A percentile compares a stretch with the other conserved stretches of the same genome.
These are phyloP conservation scores for Peromyscus nudipes DNA, from an alignment of 2,797 vertebrate species.

Conservation along the genomic window DNA sequence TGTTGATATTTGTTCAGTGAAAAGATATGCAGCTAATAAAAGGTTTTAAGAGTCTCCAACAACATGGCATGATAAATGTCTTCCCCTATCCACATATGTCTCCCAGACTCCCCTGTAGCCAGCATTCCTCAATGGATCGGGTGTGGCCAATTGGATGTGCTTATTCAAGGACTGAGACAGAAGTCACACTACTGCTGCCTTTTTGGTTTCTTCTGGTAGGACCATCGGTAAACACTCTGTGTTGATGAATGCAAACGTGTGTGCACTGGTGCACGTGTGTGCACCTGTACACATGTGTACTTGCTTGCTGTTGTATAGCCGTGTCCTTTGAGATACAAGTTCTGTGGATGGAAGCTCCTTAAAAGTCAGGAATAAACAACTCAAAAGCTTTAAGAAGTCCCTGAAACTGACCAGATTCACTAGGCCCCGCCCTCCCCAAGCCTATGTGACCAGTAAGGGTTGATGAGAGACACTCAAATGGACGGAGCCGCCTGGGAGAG, in stretches of 20 bases:
- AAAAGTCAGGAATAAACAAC: background rate
- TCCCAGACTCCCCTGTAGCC: constrained; percentile 31
- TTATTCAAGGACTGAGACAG: background rate
- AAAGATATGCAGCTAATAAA: constrained; percentile 23
- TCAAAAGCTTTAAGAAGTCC: background rate
- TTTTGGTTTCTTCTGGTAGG: background rate
- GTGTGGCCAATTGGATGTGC: background rate
- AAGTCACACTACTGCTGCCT: background rate
- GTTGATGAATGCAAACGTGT: background rate
- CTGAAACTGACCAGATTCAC: background rate
- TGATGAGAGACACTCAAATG: background rate
- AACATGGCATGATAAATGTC: background rate
- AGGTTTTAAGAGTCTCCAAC: background rate
- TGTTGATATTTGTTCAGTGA: background rate
- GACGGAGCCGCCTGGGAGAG: background rate
- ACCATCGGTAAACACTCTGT: background rate
- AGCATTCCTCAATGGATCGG: background rate
- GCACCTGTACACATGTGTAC: no score
- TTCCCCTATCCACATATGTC: background rate
- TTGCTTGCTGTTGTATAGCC: background rate
- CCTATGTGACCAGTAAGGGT: background rate
- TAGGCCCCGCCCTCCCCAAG: background rate
- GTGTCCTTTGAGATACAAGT: background rate
- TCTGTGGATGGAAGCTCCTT: background rate
- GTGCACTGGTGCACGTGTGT: background rate